Conservation (phyloP, 2,888 invertebrate genomes). For the Aporophyla lueneburgensis region DNA sequence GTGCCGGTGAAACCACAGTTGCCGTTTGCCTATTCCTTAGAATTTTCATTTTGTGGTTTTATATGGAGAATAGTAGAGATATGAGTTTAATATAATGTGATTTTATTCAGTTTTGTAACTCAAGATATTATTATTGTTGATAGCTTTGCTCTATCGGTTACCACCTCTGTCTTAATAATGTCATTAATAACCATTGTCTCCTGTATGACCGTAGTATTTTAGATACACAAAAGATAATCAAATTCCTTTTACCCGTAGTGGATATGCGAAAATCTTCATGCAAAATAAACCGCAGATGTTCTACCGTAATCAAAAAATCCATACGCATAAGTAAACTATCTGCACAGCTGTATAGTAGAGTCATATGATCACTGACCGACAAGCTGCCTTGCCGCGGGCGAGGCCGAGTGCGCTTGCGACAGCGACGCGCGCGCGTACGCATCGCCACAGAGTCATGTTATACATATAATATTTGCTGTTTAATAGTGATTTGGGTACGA, state of each 20-base stretch:
- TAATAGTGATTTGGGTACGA: neutral
- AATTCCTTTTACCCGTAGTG: neutral
- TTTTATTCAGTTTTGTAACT: neutral
- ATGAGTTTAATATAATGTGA: too few species aligned
- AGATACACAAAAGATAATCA: too few species aligned
- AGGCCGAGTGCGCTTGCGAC: conserved; percentile 71
- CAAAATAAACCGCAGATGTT: conserved; percentile 17
- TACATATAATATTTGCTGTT: conserved; percentile 16
- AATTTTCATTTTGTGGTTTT: neutral
- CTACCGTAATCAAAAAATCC: neutral
- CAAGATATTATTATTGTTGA: too few species aligned
- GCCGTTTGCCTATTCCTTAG: neutral
- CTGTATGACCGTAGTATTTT: neutral
- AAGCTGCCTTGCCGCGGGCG: conserved; percentile 86
- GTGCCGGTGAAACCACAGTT: neutral
- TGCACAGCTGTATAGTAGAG: conserved; percentile 41
- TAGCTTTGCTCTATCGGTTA: neutral
- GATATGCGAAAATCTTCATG: neutral
- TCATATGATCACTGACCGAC: conserved; percentile 75
- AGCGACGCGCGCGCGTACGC: conserved; percentile 28
- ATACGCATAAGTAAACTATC: conserved; percentile 33
- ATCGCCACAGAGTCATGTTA: conserved; percentile 20
- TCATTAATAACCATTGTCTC: neutral
- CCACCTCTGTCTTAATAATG: neutral
- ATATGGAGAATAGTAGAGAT: too few species aligned